These are phyloP conservation scores for Karalla daura DNA, from an alignment of 2,797 vertebrate genomes.

Conservation along the genomic window DNA sequence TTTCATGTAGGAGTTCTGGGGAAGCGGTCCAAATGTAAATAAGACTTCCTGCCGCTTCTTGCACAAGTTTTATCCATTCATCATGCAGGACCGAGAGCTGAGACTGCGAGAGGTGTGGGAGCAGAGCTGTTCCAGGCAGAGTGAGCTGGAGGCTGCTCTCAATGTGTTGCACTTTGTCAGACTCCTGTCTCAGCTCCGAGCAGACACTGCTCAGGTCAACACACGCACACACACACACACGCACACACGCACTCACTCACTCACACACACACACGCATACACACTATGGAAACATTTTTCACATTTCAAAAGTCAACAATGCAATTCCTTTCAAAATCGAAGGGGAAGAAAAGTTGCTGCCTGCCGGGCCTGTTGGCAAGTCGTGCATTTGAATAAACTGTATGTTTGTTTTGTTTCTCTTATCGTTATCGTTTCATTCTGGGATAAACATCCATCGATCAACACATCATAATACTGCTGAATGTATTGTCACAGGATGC, in stretches of 20 bases:
- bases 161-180: slow-evolving; percentile 79
- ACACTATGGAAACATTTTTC: no score
- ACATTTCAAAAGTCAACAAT: no score
- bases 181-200: slow-evolving; percentile 77
- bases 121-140: slow-evolving; percentile 74
- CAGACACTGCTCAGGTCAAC: slow-evolving; percentile 85
- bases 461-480: no score
- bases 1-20: not conserved
- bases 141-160: slow-evolving; percentile 79
- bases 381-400: no score
- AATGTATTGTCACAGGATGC: no score
- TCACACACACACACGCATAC: not conserved
- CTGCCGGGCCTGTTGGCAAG: no score
- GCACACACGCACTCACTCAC: not conserved
- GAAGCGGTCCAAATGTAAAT: no score
- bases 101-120: slow-evolving; percentile 82
- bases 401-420: slow-evolving; percentile 7
- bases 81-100: slow-evolving; percentile 60
- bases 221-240: not conserved
- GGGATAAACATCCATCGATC: no score
- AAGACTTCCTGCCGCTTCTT: no score
- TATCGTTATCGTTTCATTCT: not conserved
- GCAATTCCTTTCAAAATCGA: no score
- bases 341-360: no score
- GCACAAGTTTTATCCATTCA: slow-evolving; percentile 20